phyloP scores from a whole-genome alignment of 2,113 vertebrate species.

The Felis chaus region DNA sequence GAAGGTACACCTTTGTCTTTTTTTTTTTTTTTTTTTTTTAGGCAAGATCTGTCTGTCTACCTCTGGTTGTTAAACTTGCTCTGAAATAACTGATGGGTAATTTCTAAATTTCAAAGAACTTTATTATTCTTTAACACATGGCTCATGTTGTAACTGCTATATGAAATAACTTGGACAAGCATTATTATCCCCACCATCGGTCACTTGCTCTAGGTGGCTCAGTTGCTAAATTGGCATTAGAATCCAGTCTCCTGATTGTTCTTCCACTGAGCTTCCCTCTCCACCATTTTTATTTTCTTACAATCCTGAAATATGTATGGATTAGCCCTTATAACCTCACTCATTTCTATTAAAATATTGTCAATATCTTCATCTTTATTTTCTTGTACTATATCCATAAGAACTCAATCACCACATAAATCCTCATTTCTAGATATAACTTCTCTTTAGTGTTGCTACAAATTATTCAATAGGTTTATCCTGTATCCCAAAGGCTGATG shows the following conservation, averaged over 20 bases:
- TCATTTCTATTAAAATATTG: slow-evolving; percentile 51
- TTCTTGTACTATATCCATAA: not conserved
- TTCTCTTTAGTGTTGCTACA: not conserved
- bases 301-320: not conserved
- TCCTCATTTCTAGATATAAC: not conserved
- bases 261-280: not conserved
- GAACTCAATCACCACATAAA: slow-evolving; percentile 8
- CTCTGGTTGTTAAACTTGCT: not conserved
- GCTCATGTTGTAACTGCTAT: not conserved
- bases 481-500: not conserved
- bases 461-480: slow-evolving; percentile 37
- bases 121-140: not conserved
- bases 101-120: slow-evolving; percentile 28
- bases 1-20: not conserved
- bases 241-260: slow-evolving; percentile 5
- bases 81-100: not conserved
- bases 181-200: not conserved
- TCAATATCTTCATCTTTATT: slow-evolving; percentile 25
- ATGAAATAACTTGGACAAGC: not conserved
- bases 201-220: not conserved
- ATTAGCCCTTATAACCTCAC: not conserved
- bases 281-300: not conserved
- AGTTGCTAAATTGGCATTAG: not conserved
- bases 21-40: not conserved
- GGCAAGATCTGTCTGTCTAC: not conserved